Percentiles rank a stretch among this genome's conserved stretches.
phyloP scores from a whole-genome alignment of 2,113 vertebrate species.

The Tragelaphus buxtoni region DNA sequence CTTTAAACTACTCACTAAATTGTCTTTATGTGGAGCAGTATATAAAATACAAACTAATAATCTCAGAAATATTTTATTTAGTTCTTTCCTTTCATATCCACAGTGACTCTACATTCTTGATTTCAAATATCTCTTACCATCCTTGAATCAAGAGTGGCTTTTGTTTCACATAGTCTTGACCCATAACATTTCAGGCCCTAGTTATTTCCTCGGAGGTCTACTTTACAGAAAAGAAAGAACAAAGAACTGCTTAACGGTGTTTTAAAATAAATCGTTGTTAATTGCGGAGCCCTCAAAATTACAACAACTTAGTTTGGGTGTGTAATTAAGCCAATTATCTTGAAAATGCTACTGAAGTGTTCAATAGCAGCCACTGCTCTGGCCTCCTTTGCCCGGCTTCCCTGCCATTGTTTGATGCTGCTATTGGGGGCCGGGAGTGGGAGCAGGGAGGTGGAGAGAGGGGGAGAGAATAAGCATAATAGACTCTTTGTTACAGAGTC shows the following conservation, averaged over 20 bases:
- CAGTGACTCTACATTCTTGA: neutral
- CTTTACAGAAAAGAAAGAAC: conserved; percentile 26
- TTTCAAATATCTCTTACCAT: neutral
- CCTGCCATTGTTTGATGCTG: neutral
- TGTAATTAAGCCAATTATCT: conserved; percentile 51
- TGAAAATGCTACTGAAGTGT: conserved; percentile 35
- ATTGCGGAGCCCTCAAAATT: neutral
- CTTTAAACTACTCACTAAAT: neutral
- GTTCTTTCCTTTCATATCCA: neutral
- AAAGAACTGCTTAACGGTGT: neutral
- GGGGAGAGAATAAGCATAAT: neutral
- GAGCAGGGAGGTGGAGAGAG: neutral
- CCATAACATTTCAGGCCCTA: neutral
- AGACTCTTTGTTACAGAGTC: conserved; percentile 31
- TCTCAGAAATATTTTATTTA: neutral
- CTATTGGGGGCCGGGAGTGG: neutral
- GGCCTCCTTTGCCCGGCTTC: neutral
- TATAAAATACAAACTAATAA: neutral
- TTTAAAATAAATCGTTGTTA: conserved; percentile 49
- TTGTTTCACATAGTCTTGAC: neutral
- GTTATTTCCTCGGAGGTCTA: neutral
- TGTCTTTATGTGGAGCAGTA: neutral
- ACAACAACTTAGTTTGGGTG: conserved; percentile 1
- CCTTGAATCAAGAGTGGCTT: neutral
- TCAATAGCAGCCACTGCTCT: neutral